Evolutionary conservation across 2,888 invertebrate genomes (phyloP).

Genomic region (Drosophila helvetica): DNA sequence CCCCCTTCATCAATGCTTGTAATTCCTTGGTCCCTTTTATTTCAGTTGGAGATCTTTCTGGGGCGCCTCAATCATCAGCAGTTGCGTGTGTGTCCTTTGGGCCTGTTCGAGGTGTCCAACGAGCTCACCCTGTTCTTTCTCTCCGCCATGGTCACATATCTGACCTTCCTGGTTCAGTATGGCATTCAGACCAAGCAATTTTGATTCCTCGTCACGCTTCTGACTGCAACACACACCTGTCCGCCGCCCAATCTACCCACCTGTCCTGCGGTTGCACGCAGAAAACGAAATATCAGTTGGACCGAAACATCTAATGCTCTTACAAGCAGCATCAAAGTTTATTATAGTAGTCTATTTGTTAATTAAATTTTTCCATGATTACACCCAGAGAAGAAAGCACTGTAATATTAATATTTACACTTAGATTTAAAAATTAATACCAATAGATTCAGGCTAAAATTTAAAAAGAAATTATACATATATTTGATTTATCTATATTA

Average conservation of each 20-base stretch:
- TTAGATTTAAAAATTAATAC: too few species aligned
- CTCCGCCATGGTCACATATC: conserved; percentile 65
- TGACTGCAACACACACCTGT: conserved; percentile 54
- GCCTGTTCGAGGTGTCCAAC: conserved; percentile 72
- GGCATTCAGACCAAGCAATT: conserved; percentile 32
- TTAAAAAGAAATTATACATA: too few species aligned
- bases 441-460: too few species aligned
- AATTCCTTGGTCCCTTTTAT: neutral
- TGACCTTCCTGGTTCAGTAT: conserved; percentile 63
- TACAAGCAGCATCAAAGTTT: too few species aligned
- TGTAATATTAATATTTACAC: too few species aligned
- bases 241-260: conserved; percentile 36
- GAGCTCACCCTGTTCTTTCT: conserved; percentile 62
- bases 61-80: conserved; percentile 58
- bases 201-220: conserved; percentile 62
- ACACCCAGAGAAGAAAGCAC: too few species aligned
- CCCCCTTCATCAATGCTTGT: neutral
- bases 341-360: too few species aligned
- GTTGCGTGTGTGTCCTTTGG: conserved; percentile 62
- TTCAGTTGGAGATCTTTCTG: conserved; percentile 69
- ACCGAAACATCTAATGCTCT: neutral
- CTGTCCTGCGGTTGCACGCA: conserved; percentile 49
- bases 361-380: too few species aligned
- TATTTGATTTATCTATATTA: too few species aligned
- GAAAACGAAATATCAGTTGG: conserved; percentile 7